These are phyloP conservation scores for Torymus texanus DNA, from an alignment of 2,888 invertebrate species.

Conservation along the genomic window DNA sequence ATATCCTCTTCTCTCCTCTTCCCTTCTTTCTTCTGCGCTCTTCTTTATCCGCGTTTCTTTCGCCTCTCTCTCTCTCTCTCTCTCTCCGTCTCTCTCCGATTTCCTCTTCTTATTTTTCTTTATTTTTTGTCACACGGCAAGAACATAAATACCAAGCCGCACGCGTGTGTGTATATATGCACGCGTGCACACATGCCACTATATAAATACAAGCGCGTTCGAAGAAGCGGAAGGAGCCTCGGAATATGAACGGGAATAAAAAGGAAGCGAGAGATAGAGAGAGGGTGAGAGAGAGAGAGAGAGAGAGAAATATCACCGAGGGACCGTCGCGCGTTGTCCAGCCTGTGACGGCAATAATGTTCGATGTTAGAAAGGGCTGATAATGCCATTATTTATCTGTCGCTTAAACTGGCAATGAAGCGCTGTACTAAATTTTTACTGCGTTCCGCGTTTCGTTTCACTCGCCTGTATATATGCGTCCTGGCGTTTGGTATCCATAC, in stretches of 20 bases:
- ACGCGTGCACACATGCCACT: slow-evolving; percentile 66
- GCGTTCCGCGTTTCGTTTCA: too few relatives aligned
- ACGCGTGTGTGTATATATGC: slow-evolving; percentile 38
- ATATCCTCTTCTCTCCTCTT: slow-evolving; percentile 9
- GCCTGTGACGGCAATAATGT: too few relatives aligned
- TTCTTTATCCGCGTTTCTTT: too few relatives aligned
- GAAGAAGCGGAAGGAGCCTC: too few relatives aligned
- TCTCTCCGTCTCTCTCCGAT: background rate
- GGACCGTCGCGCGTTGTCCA: too few relatives aligned
- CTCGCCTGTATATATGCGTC: too few relatives aligned
- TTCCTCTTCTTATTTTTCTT: slow-evolving; percentile 11
- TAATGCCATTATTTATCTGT: slow-evolving; percentile 68
- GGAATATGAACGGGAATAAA: background rate
- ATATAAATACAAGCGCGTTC: slow-evolving; percentile 60
- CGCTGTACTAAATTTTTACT: background rate
- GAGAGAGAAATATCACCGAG: background rate
- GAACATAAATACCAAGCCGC: slow-evolving; percentile 9
- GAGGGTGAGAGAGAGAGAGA: background rate
- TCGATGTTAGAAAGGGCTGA: slow-evolving; percentile 67
- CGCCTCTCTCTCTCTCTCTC: slow-evolving; percentile 43
- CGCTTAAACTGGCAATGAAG: slow-evolving; percentile 1
- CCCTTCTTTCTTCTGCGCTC: background rate
- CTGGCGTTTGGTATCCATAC: too few relatives aligned
- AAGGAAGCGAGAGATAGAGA: background rate
- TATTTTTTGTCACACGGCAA: slow-evolving; percentile 24